Percentiles rank a stretch among this genome's conserved stretches.
Evolutionary conservation across 2,113 vertebrate genomes (phyloP).

Genomic region (Scopus umbretta): DNA sequence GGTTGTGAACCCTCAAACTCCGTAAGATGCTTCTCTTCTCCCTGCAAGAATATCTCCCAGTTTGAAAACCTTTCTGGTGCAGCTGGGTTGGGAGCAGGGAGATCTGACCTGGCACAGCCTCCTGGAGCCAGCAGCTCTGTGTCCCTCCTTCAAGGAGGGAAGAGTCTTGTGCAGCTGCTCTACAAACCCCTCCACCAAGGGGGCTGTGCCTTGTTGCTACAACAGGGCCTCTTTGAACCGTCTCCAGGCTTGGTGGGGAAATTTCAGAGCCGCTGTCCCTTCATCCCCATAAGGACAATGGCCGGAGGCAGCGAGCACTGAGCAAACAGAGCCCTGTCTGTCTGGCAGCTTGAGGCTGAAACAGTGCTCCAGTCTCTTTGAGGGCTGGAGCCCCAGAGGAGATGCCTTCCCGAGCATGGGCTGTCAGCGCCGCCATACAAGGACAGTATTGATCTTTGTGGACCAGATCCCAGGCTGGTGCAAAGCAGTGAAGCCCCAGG

Average conservation of each 20-base stretch:
- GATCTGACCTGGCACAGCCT: background rate
- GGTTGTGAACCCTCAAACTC: background rate
- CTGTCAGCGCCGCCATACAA: background rate
- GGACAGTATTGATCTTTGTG: background rate
- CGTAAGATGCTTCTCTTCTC: background rate
- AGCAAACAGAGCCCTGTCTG: slow-evolving; percentile 48
- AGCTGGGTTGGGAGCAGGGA: background rate
- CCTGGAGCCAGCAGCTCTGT: background rate
- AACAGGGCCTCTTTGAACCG: background rate
- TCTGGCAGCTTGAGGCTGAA: background rate
- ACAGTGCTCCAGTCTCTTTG: slow-evolving; percentile 3
- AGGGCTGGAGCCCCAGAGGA: background rate
- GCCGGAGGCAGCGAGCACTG: background rate
- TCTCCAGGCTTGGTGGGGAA: background rate
- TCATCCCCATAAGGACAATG: background rate
- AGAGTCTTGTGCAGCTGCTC: background rate
- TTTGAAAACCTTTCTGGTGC: background rate
- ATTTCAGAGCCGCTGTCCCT: slow-evolving; percentile 8
- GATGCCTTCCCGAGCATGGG: background rate
- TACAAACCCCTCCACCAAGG: background rate
- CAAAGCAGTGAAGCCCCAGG: background rate
- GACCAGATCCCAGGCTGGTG: background rate
- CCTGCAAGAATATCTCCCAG: background rate
- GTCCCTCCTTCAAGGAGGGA: background rate
- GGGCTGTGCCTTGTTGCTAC: background rate